phyloP scores from a whole-genome alignment of 2,113 vertebrate species.

The Prunella fulvescens region DNA sequence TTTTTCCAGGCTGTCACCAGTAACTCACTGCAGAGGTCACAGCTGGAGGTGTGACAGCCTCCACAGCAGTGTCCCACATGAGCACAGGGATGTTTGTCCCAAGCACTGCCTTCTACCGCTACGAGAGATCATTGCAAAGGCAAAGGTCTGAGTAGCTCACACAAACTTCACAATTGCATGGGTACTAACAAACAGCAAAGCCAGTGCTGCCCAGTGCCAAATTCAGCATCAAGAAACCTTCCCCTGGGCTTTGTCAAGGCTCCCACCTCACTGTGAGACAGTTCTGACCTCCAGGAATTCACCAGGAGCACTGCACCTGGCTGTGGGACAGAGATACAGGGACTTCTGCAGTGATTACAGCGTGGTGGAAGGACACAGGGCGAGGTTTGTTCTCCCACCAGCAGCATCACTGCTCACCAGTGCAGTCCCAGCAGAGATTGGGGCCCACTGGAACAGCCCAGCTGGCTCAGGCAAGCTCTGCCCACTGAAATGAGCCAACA shows the following conservation, averaged over 20 bases:
- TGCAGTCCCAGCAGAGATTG: not conserved
- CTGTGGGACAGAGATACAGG: not conserved
- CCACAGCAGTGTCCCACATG: not conserved
- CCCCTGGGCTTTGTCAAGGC: not conserved
- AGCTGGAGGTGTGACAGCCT: not conserved
- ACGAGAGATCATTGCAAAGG: not conserved
- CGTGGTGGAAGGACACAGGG: fast-evolving
- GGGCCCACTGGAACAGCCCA: not conserved
- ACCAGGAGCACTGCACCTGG: not conserved
- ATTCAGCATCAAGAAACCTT: not conserved
- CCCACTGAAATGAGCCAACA: not conserved
- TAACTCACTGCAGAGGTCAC: not conserved
- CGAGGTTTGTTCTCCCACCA: not conserved
- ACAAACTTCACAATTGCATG: not conserved
- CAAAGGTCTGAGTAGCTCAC: not conserved
- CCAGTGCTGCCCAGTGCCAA: not conserved
- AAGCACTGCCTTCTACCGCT: not conserved
- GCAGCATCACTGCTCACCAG: not conserved
- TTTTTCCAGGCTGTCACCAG: conserved; percentile 22
- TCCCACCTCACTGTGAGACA: not conserved
- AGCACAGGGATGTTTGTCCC: not conserved
- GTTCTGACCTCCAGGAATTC: not conserved
- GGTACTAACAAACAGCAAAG: not conserved
- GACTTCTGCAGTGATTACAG: not conserved
- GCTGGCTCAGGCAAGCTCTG: not conserved